Percentiles rank a stretch among this genome's conserved stretches.
phyloP scores from a whole-genome alignment of 2,113 vertebrate genomes.

The Ochotona curzoniae region DNA sequence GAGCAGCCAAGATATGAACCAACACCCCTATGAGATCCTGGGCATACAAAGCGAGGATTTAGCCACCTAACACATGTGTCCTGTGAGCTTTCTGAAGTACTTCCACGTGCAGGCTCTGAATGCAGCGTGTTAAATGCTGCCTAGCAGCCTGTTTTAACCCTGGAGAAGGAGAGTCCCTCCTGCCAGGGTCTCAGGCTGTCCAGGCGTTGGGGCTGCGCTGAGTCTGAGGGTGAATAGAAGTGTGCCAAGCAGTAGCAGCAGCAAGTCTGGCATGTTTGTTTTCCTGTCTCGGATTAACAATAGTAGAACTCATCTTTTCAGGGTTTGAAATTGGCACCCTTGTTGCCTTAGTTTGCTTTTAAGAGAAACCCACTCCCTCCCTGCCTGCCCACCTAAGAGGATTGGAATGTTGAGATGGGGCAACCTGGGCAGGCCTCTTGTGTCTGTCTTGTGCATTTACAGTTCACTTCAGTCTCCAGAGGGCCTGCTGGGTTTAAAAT shows the following conservation, averaged over 20 bases:
- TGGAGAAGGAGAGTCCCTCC: background rate
- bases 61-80: too few relatives aligned
- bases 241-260: background rate
- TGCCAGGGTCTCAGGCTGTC: background rate
- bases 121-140: too few relatives aligned
- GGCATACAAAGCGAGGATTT: too few relatives aligned
- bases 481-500: conserved; percentile 44
- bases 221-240: conserved; percentile 37
- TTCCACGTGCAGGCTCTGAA: background rate
- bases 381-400: background rate
- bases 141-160: background rate
- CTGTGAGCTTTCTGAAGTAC: too few relatives aligned
- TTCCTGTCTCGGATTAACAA: conserved; percentile 2
- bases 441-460: background rate
- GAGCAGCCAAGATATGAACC: too few relatives aligned
- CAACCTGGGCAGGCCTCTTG: background rate
- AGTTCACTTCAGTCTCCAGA: background rate
- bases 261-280: background rate
- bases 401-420: conserved; percentile 2
- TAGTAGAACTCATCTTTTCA: background rate
- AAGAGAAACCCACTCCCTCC: conserved; percentile 7
- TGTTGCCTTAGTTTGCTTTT: conserved; percentile 2
- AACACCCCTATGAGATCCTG: too few relatives aligned
- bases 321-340: background rate
- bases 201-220: background rate